Evolutionary conservation across 2,888 invertebrate genomes (phyloP), one percentile per base, ranked within the genome.

Genomic region (Parapristionchus giblindavisi): DNA sequence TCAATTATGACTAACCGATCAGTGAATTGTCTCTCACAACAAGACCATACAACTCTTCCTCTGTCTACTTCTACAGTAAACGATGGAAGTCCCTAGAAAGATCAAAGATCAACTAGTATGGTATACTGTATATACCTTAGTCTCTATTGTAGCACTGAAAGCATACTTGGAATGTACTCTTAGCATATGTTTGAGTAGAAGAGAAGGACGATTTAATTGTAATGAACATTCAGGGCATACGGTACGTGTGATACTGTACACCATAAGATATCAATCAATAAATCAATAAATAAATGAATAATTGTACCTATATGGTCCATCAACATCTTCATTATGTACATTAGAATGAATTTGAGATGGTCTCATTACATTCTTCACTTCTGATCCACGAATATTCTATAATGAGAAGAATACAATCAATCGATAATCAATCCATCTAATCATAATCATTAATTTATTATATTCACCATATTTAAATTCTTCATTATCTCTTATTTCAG

Each of bases 161-260:
- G 76, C 76, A n/a, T 75, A 70, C 58, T 80, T 80, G n/a, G 76
- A 77, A 71, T 86, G 86, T 8, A 83, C 83, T 27, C 84, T 78
- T 24, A 80, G 78, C 85, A 86, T 85, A 77, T 86, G 86, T 14
- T 84, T 79, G 43, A 86, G 78, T 14, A 86, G 76, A 11, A 85
- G 79, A 11, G 82, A 79, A 5, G 86, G 86, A 14, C 83, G 76
- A 34, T 82, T 80, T 63, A 85, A 77, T 11, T 79, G 77, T 73
- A 85, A 71, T 0, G 83, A 82, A 77, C 86, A 86, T 17, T 83
- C 76, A n/a, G 81, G 81, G 73, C 86, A 86, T 27, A 75, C 75
- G 3, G 84, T 78, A 58, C 83, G 40, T 81, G 75, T 76, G 79
- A 76, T 17, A 65, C 63, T 65, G 29, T 8, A 65, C 24, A 8